These are phyloP conservation scores for Coracopsis vasa DNA, from an alignment of 2,113 vertebrate species.

Conservation along the genomic window DNA sequence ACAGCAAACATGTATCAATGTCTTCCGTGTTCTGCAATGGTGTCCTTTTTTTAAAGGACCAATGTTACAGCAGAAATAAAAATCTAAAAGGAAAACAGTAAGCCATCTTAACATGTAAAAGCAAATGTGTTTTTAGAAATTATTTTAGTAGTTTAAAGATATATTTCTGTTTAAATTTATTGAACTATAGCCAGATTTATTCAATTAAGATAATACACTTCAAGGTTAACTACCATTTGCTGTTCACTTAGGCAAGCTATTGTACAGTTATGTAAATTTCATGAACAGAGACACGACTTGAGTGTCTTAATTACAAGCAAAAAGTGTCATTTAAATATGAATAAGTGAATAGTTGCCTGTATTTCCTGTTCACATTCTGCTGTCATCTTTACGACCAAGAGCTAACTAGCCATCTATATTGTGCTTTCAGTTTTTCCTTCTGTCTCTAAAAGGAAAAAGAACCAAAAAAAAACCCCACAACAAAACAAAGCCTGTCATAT, in stretches of 20 bases:
- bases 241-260: constrained; percentile 83
- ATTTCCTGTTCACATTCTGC: constrained; percentile 73
- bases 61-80: constrained; percentile 25
- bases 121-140: constrained; percentile 11
- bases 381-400: constrained; percentile 65
- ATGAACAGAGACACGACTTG: constrained; percentile 75
- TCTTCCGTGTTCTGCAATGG: constrained; percentile 46
- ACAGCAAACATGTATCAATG: constrained; percentile 58
- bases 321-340: constrained; percentile 83
- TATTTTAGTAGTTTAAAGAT: constrained; percentile 39
- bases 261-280: constrained; percentile 83
- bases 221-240: constrained; percentile 84
- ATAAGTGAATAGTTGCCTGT: constrained; percentile 74
- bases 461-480: not conserved
- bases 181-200: constrained; percentile 79
- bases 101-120: not conserved
- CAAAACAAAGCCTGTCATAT: constrained; percentile 32
- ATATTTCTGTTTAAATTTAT: constrained; percentile 75
- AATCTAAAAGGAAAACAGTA: not conserved
- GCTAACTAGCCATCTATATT: constrained; percentile 51
- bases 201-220: constrained; percentile 81
- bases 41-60: not conserved
- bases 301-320: constrained; percentile 83
- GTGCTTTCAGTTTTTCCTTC: constrained; percentile 35
- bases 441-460: not conserved